A percentile compares a stretch with the other conserved stretches of the same genome.
Conservation (phyloP, 2,888 invertebrate genomes). For the Drosophila crucigera region DNA sequence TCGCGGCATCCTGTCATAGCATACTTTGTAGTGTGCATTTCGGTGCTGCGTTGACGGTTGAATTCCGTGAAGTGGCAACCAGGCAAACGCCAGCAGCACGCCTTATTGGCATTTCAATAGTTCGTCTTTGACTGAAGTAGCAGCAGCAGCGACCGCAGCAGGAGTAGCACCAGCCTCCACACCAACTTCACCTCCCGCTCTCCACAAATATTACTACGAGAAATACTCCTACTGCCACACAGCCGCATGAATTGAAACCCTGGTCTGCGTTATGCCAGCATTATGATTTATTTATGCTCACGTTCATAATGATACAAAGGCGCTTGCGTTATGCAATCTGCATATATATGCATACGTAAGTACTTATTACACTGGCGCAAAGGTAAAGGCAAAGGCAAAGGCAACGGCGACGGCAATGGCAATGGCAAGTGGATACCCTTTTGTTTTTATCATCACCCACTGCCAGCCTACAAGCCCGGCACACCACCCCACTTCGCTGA, state of each 20-base stretch:
- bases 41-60: constrained; percentile 40
- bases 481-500: constrained; percentile 27
- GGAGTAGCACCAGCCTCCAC: not conserved
- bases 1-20: constrained; percentile 41
- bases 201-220: not conserved
- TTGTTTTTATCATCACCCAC: constrained; percentile 58
- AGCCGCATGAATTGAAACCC: not conserved
- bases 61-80: constrained; percentile 36
- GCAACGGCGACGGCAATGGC: constrained; percentile 15
- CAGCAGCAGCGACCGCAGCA: constrained; percentile 5
- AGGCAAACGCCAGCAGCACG: constrained; percentile 51
- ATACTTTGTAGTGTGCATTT: constrained; percentile 61
- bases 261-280: constrained; percentile 15
- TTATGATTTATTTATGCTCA: constrained; percentile 79
- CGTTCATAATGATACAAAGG: constrained; percentile 77
- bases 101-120: constrained; percentile 80
- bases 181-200: too few species aligned
- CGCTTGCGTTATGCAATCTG: constrained; percentile 77
- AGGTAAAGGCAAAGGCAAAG: constrained; percentile 19
- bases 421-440: constrained; percentile 26
- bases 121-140: constrained; percentile 67
- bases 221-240: not conserved
- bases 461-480: not conserved
- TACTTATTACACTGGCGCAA: constrained; percentile 42
- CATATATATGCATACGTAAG: constrained; percentile 71